phyloP scores from a whole-genome alignment of 2,888 invertebrate species.

The Metallyticus violacea region DNA sequence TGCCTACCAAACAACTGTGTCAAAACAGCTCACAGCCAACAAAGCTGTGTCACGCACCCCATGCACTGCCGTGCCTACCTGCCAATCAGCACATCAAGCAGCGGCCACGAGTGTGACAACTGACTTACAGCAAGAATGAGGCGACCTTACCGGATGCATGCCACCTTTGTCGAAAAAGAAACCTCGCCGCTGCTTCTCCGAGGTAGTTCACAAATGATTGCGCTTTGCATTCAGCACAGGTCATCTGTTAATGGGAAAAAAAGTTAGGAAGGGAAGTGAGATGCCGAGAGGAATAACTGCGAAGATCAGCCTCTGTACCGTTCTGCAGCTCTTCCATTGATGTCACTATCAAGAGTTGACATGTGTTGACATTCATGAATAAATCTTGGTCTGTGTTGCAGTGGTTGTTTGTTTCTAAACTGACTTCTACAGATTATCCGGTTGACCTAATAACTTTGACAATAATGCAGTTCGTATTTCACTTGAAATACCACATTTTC shows the following conservation, averaged over 20 bases:
- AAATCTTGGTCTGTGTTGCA: too few relatives aligned
- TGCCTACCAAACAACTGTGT: too few relatives aligned
- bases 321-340: background rate
- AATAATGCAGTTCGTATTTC: too few relatives aligned
- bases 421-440: too few relatives aligned
- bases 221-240: background rate
- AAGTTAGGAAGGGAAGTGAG: background rate
- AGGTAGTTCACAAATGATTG: background rate
- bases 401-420: too few relatives aligned
- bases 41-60: too few relatives aligned
- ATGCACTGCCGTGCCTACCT: too few relatives aligned
- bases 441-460: too few relatives aligned
- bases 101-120: too few relatives aligned
- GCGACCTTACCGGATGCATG: background rate
- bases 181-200: background rate
- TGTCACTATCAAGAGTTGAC: background rate
- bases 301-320: background rate
- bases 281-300: background rate
- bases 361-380: background rate
- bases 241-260: background rate
- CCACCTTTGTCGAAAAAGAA: background rate
- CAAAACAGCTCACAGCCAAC: too few relatives aligned
- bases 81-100: too few relatives aligned
- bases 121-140: background rate
- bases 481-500: too few relatives aligned